Conservation (phyloP, 2,113 vertebrate genomes). For the Tinamus guttatus region DNA sequence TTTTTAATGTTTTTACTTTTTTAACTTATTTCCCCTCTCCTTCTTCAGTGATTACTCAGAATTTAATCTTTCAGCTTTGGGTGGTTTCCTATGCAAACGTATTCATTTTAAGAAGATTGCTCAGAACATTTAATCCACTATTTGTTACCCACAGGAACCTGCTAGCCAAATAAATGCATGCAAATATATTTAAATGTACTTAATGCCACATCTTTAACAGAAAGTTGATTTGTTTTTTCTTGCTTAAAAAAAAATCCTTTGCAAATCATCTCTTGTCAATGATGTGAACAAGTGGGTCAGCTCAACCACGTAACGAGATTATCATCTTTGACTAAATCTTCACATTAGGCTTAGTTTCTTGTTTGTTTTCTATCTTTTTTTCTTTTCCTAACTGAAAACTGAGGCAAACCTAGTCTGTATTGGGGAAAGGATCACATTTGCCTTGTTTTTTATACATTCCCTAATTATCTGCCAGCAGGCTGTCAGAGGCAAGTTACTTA, state of each 20-base stretch:
- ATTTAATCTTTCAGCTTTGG: background rate
- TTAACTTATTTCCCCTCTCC: background rate
- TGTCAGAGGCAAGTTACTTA: background rate
- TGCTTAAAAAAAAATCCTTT: background rate
- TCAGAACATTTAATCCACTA: background rate
- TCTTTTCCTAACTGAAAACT: background rate
- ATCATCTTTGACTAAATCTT: background rate
- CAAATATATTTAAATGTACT: background rate
- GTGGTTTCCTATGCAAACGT: background rate
- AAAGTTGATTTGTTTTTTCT: background rate
- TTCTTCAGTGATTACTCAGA: background rate
- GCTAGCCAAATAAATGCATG: background rate
- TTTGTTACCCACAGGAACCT: background rate
- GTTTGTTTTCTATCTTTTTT: background rate
- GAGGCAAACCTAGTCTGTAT: background rate
- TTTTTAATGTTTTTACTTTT: background rate
- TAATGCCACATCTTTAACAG: background rate
- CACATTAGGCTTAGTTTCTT: background rate
- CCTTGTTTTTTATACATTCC: background rate
- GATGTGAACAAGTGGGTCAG: background rate
- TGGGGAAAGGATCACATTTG: background rate
- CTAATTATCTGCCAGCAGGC: background rate
- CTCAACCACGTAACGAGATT: background rate
- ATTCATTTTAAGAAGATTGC: background rate
- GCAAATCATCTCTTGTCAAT: background rate